Conservation (phyloP, 2,797 vertebrate genomes). For the Gymnothorax reevesii region DNA sequence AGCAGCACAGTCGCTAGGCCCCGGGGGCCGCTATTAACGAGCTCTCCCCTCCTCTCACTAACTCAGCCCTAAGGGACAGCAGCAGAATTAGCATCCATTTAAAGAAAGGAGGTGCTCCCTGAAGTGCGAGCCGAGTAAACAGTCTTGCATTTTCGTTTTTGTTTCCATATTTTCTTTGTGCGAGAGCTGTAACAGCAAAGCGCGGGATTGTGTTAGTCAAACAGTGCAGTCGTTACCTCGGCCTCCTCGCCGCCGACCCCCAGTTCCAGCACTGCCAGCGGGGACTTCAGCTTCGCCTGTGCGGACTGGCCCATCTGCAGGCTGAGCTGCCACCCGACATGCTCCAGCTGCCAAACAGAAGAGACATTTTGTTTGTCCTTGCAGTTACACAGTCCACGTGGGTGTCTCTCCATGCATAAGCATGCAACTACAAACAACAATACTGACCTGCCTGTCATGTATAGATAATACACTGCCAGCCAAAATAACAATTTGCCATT, state of each 20-base stretch:
- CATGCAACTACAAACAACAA: neutral
- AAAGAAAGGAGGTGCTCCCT: constrained; percentile 28
- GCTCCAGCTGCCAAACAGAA: constrained; percentile 82
- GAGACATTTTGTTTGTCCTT: neutral
- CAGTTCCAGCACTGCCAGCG: constrained; percentile 85
- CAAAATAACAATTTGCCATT: too few relatives aligned
- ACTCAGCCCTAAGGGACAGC: constrained; percentile 53
- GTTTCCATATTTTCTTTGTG: too few relatives aligned
- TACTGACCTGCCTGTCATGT: neutral
- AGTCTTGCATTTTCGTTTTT: constrained; percentile 12
- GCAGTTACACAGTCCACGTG: neutral
- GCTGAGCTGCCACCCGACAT: constrained; percentile 91
- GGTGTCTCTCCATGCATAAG: neutral
- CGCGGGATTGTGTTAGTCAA: neutral
- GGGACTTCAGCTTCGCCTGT: constrained; percentile 85
- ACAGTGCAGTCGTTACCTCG: constrained; percentile 68
- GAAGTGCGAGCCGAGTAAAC: constrained; percentile 23
- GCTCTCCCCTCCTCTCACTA: constrained; percentile 61
- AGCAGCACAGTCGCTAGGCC: constrained; percentile 22
- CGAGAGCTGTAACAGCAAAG: constrained; percentile 17
- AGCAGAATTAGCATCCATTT: constrained; percentile 57
- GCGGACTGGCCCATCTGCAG: constrained; percentile 91
- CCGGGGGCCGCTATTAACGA: constrained; percentile 64
- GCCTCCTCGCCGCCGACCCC: constrained; percentile 82
- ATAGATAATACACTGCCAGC: too few relatives aligned